A percentile compares a stretch with the other conserved stretches of the same genome.
Evolutionary conservation across 1,140 invertebrate genomes (phyloP).

Genomic region (Macrotrachela quadricornifera): DNA sequence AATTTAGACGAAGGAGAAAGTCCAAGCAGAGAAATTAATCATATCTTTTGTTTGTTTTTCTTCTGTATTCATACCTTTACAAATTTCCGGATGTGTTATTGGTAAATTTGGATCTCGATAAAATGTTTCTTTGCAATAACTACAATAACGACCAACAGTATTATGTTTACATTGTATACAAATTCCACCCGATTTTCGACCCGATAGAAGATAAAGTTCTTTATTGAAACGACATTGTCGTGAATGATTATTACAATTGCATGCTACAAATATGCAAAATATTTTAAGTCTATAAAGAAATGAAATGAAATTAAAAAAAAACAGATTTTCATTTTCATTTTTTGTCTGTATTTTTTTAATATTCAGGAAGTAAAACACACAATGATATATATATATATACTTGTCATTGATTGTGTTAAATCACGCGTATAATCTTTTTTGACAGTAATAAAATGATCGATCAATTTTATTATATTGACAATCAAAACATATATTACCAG

Average conservation of each 20-base stretch:
- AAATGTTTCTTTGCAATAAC: constrained; percentile 89
- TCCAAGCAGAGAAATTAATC: no score
- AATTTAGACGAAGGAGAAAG: no score
- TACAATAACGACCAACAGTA: constrained; percentile 83
- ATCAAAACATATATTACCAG: constrained; percentile 79
- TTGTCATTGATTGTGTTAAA: no score
- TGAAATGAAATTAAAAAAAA: not conserved
- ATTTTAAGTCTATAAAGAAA: not conserved
- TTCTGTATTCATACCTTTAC: constrained; percentile 52
- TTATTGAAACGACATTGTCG: constrained; percentile 8
- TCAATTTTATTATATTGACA: constrained; percentile 90
- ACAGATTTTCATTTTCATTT: no score
- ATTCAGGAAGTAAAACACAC: no score
- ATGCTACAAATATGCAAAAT: not conserved
- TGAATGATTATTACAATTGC: constrained; percentile 8
- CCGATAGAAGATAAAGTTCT: constrained; percentile 5
- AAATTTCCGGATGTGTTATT: constrained; percentile 82
- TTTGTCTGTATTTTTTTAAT: no score
- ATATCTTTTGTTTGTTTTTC: no score
- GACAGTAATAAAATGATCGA: constrained; percentile 86
- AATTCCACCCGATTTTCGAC: constrained; percentile 55
- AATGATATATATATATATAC: no score
- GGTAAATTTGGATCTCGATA: constrained; percentile 72
- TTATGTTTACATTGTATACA: constrained; percentile 86
- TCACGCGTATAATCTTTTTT: constrained; percentile 88